These are phyloP conservation scores for Gorsachius goisagi DNA, from an alignment of 2,113 vertebrate species.

Conservation along the genomic window DNA sequence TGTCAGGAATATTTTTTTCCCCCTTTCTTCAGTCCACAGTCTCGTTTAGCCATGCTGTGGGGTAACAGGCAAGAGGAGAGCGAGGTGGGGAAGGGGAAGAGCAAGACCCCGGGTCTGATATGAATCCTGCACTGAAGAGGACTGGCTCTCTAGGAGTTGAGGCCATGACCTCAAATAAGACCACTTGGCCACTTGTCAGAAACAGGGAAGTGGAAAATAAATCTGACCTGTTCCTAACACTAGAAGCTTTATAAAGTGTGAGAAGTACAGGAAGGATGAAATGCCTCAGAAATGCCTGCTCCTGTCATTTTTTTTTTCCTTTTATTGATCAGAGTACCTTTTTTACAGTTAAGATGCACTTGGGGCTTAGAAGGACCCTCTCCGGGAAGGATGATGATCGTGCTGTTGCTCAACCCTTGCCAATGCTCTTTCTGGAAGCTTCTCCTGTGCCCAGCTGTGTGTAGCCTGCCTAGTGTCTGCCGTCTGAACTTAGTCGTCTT, in stretches of 20 bases:
- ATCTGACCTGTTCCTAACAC: accelerated
- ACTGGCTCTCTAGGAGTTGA: not conserved
- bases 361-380: not conserved
- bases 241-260: not conserved
- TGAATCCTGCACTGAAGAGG: not conserved
- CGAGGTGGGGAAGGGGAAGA: not conserved
- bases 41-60: not conserved
- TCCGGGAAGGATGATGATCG: not conserved
- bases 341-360: not conserved
- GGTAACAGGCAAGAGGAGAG: not conserved
- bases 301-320: not conserved
- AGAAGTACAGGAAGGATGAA: not conserved
- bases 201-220: not conserved
- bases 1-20: accelerated
- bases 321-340: not conserved
- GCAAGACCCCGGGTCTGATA: not conserved
- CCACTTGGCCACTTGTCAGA: not conserved
- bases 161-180: not conserved
- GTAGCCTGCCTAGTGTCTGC: not conserved
- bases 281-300: not conserved
- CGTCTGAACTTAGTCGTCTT: not conserved
- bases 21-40: not conserved
- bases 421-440: not conserved
- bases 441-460: not conserved
- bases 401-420: not conserved